Base-by-base conservation (phyloP, 2,113 vertebrate genomes). In the Siniperca knerii region DNA sequence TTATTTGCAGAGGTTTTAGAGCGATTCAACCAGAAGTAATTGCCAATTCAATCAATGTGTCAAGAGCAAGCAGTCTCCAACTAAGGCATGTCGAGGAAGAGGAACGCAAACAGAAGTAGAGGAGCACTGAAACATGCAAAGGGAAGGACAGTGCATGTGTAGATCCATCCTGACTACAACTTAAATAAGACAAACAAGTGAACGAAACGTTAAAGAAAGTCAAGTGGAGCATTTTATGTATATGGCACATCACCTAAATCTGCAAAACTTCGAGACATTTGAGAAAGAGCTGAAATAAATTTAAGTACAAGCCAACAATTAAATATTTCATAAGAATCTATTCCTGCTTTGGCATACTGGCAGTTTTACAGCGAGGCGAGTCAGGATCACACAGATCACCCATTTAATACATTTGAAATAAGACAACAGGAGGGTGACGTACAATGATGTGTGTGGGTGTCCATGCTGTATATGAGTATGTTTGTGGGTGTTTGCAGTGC, bases 21-120 rank as follows among this genome's bases (percentile, higher is more conserved):
- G 71, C 29, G 40, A 88, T 90, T 90, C 81, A 90, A 87, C 87
- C 89, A 79, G 83, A 66, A 85, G 75, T 92, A 93, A 93, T 92
- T 92, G 92, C 80, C 87, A 92, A 89, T 92, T 94, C 93, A 92
- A 92, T 94, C 93, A 92, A 92, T 90, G 88, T 93, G 91, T 94
- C 92, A 92, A 85, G 90, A 88, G 86, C 73, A 84, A 89, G 87
- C 87, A 78, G 81, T 66, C 85, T 81, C 77, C 77, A 61, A 85
- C 79, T 85, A 70, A 76, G 55, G 78, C 70, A 12, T 77, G 72
- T 8, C 54, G 62, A 77, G 42, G 42, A 55, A 77, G 74, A 89
- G 75, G 48, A 81, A 89, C 58, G 88, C 71, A 68, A 75, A 81
- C 18, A 15, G 70, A 84, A 50, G 61, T 48, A 55, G 73, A 76